Base-by-base conservation (phyloP, 2,797 vertebrate genomes). In the Scarus forsteni region DNA sequence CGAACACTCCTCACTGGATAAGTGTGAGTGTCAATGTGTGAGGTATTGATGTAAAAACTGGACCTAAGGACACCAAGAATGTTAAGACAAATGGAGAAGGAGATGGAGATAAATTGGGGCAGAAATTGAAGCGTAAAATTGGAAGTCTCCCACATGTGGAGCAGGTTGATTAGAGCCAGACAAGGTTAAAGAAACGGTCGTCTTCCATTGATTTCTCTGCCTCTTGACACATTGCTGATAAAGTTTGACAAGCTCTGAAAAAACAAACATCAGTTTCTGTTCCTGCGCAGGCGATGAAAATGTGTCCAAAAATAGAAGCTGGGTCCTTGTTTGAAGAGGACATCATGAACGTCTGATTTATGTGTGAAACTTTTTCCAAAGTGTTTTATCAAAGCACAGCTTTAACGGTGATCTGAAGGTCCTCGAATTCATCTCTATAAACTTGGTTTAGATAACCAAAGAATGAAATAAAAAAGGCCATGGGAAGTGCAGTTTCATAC, bases 131-230 rank as follows among this genome's bases (percentile, higher is more conserved):
- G n/a, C 1, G 27, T 52, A 12, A 44, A 40, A 39, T 10, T 57
- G 53, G 71, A 61, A 10, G 4, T 40, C 11, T 55, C 7, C 8
- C 8, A 15, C 61, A 51, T 10, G 46, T 38, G 52, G 35, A 42
- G 42, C 15, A 52, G 48, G n/a, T 63, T 69, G 59, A 75, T 59
- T 53, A 49, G 19, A 64, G 48, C 48, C 53, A 58, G 66, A 63
- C n/a, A 0, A 57, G 59, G 40, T 62, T 39, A 61, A 60, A 60
- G 19, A 50, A 60, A 60, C 35, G 35, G 38, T 50, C 45, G 46
- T 16, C 15, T 15, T 11, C 7, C 36, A 38, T 39, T 12, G 10
- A 55, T 60, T 44, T 39, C 13, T 52, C 13, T 51, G 14, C 13
- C 34, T 57, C 52, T 34, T 10, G 45, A 45, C 13, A 7, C 8